These are phyloP conservation scores for Planococcus citri DNA, from an alignment of 1,140 invertebrate species.

Conservation along the genomic window DNA sequence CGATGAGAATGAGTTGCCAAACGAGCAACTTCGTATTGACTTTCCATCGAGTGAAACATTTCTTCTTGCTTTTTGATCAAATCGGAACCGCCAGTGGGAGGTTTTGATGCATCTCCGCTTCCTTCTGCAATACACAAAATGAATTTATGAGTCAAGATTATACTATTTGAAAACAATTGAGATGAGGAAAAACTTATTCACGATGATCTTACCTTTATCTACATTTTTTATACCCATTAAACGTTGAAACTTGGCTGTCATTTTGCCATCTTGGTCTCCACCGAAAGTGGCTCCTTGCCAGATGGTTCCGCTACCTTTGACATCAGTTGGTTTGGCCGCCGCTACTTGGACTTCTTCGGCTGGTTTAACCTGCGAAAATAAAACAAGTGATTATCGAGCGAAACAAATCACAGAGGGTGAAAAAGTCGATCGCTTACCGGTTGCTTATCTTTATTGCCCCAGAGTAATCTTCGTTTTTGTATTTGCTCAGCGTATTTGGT, in stretches of 20 bases:
- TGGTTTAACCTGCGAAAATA: not conserved
- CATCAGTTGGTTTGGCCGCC: slow-evolving; percentile 25
- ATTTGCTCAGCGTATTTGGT: slow-evolving; percentile 76
- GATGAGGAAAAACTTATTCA: too few relatives aligned
- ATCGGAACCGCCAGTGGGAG: slow-evolving; percentile 32
- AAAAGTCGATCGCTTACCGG: slow-evolving; percentile 23
- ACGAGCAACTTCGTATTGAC: slow-evolving; percentile 86
- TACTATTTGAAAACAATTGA: too few relatives aligned
- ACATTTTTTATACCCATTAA: slow-evolving; percentile 78
- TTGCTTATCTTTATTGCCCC: slow-evolving; percentile 39
- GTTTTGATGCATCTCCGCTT: not conserved
- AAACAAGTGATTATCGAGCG: too few relatives aligned
- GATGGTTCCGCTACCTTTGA: slow-evolving; percentile 42
- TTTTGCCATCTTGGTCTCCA: slow-evolving; percentile 77
- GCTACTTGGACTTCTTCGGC: slow-evolving; percentile 27
- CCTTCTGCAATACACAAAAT: not conserved
- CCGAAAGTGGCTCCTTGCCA: slow-evolving; percentile 76
- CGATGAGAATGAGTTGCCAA: slow-evolving; percentile 87
- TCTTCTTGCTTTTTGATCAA: slow-evolving; percentile 74
- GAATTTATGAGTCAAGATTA: too few relatives aligned
- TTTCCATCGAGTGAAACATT: slow-evolving; percentile 80
- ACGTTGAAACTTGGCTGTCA: slow-evolving; percentile 87
- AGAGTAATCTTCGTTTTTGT: slow-evolving; percentile 51
- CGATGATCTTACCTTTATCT: slow-evolving; percentile 5
- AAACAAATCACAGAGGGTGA: not conserved